Percentiles rank a stretch among this genome's conserved stretches.
phyloP scores from a whole-genome alignment of 1,140 invertebrate genomes.

The Condylostylus longicornis region DNA sequence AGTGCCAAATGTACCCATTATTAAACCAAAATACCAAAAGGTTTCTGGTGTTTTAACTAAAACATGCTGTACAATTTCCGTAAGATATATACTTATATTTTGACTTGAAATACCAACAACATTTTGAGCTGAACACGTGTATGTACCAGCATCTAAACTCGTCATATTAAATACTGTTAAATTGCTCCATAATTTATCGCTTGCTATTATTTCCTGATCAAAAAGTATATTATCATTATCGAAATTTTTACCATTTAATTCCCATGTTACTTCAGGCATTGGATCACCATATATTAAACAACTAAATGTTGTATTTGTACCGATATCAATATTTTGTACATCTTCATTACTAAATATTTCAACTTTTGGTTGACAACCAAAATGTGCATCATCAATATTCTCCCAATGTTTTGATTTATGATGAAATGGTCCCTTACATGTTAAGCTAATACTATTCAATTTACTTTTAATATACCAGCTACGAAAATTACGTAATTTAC shows the following conservation, averaged over 20 bases:
- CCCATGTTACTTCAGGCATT: constrained; percentile 66
- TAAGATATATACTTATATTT: constrained; percentile 54
- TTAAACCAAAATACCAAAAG: constrained; percentile 31
- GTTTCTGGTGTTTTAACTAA: constrained; percentile 29
- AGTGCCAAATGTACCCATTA: constrained; percentile 31
- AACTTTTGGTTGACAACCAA: constrained; percentile 58
- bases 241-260: constrained; percentile 52
- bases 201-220: constrained; percentile 23
- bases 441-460: constrained; percentile 47
- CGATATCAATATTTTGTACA: constrained; percentile 50
- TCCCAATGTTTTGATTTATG: constrained; percentile 48
- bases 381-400: constrained; percentile 45
- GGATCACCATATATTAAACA: constrained; percentile 71
- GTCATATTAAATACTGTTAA: constrained; percentile 57
- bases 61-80: constrained; percentile 44
- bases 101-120: constrained; percentile 50
- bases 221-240: constrained; percentile 35
- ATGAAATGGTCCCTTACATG: constrained; percentile 43
- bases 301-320: constrained; percentile 60
- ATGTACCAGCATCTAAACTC: constrained; percentile 62
- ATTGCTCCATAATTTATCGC: constrained; percentile 44
- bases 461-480: constrained; percentile 58
- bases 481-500: constrained; percentile 62
- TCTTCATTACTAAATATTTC: constrained; percentile 38
- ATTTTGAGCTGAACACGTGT: constrained; percentile 63